phyloP scores from a whole-genome alignment of 2,797 vertebrate genomes.

The Morelia viridis region DNA sequence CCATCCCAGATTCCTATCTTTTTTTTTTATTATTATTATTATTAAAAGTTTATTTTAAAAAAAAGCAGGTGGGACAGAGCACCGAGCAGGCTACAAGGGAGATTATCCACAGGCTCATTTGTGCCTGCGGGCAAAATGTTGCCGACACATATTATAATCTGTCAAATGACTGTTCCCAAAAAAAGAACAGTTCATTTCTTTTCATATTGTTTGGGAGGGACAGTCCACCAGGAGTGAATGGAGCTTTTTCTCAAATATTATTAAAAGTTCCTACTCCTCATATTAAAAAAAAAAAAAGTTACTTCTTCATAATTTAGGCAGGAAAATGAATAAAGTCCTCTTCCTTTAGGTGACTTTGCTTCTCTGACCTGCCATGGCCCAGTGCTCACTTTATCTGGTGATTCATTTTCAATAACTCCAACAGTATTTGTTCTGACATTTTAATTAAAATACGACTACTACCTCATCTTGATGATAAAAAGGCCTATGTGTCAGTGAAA shows the following conservation, averaged over 20 bases:
- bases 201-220: neutral
- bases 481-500: constrained; percentile 78
- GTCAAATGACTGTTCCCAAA: constrained; percentile 54
- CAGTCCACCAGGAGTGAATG: constrained; percentile 32
- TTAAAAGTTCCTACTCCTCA: constrained; percentile 73
- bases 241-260: constrained; percentile 69
- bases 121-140: neutral
- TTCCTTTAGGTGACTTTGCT: constrained; percentile 84
- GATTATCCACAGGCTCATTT: neutral
- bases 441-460: constrained; percentile 92
- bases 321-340: constrained; percentile 79
- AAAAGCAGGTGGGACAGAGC: neutral
- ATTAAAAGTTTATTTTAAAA: neutral
- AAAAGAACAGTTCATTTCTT: constrained; percentile 39
- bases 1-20: neutral
- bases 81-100: neutral
- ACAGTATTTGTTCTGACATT: constrained; percentile 92
- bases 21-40: neutral
- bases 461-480: constrained; percentile 88
- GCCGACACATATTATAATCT: constrained; percentile 5
- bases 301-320: constrained; percentile 76
- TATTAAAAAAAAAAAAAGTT: constrained; percentile 63
- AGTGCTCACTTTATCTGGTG: constrained; percentile 85
- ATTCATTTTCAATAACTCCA: constrained; percentile 89
- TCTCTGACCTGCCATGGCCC: constrained; percentile 88